Conservation (phyloP, 2,888 invertebrate species). For the Hipparchia sbordonii region DNA sequence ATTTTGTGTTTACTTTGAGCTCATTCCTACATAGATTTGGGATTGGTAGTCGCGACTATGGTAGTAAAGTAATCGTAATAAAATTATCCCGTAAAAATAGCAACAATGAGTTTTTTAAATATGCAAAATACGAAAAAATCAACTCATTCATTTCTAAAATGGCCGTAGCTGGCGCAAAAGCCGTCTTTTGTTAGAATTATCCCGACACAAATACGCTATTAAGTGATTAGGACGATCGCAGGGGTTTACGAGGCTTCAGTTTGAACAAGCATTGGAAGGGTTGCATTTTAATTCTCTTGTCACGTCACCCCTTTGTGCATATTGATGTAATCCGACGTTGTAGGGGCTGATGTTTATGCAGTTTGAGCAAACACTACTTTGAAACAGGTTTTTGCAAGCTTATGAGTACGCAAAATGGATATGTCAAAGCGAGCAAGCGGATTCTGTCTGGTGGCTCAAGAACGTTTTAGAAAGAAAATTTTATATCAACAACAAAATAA, state of each 20-base stretch:
- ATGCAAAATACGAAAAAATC: not conserved
- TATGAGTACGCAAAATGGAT: not conserved
- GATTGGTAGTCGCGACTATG: too few relatives aligned
- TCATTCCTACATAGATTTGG: too few relatives aligned
- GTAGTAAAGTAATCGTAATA: too few relatives aligned
- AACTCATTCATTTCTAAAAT: not conserved
- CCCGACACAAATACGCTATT: constrained; percentile 62
- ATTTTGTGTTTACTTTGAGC: too few relatives aligned
- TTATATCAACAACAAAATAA: too few relatives aligned
- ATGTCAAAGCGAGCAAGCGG: not conserved
- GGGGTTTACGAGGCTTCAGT: constrained; percentile 53
- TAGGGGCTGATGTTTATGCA: constrained; percentile 6
- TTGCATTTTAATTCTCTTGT: constrained; percentile 51
- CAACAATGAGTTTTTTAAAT: not conserved
- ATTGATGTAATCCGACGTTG: constrained; percentile 21
- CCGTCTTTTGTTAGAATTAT: constrained; percentile 54
- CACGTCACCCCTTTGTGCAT: constrained; percentile 41
- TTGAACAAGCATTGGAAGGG: constrained; percentile 39
- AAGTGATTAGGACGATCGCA: constrained; percentile 63
- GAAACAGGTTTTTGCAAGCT: constrained; percentile 5
- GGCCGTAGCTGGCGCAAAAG: not conserved
- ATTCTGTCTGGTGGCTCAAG: not conserved
- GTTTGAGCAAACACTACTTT: constrained; percentile 5
- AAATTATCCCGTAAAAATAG: too few relatives aligned
- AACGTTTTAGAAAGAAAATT: not conserved